These are phyloP conservation scores for Ondatra zibethicus DNA, from an alignment of 2,113 vertebrate genomes.

Conservation along the genomic window DNA sequence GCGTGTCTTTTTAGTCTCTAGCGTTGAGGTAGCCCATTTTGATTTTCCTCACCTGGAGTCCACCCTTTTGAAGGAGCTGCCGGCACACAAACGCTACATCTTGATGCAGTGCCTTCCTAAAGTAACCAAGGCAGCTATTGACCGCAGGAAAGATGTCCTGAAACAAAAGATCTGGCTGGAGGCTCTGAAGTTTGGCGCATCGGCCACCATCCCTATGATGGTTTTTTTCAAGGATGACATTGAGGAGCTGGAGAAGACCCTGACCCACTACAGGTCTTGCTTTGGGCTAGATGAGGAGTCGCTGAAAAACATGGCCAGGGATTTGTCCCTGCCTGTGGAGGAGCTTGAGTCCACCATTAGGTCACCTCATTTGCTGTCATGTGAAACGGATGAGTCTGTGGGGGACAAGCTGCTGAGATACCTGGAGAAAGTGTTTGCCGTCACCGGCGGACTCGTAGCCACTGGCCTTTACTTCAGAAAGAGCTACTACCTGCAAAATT, in stretches of 20 bases:
- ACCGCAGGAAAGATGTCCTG: constrained; percentile 49
- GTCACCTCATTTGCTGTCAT: background rate
- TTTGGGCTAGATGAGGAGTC: constrained; percentile 65
- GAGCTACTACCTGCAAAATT: constrained; percentile 19
- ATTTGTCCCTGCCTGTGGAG: background rate
- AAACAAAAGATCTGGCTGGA: constrained; percentile 64
- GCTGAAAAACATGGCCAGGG: constrained; percentile 29
- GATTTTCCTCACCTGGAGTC: constrained; percentile 57
- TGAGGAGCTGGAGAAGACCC: background rate
- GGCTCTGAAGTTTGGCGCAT: background rate
- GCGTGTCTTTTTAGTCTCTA: constrained; percentile 61
- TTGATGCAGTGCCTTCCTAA: constrained; percentile 55
- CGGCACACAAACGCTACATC: constrained; percentile 47
- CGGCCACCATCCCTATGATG: background rate
- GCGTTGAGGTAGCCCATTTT: background rate
- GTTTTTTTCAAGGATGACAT: background rate
- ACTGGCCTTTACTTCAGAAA: constrained; percentile 9
- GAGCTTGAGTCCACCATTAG: background rate
- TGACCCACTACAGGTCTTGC: constrained; percentile 42
- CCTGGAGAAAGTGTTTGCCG: background rate
- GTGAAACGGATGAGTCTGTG: background rate
- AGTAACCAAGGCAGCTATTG: constrained; percentile 16
- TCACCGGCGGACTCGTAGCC: accelerated
- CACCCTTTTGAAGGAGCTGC: constrained; percentile 45
- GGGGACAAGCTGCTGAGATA: background rate